phyloP scores from a whole-genome alignment of 1,140 invertebrate genomes.

The Drosophila novamexicana region DNA sequence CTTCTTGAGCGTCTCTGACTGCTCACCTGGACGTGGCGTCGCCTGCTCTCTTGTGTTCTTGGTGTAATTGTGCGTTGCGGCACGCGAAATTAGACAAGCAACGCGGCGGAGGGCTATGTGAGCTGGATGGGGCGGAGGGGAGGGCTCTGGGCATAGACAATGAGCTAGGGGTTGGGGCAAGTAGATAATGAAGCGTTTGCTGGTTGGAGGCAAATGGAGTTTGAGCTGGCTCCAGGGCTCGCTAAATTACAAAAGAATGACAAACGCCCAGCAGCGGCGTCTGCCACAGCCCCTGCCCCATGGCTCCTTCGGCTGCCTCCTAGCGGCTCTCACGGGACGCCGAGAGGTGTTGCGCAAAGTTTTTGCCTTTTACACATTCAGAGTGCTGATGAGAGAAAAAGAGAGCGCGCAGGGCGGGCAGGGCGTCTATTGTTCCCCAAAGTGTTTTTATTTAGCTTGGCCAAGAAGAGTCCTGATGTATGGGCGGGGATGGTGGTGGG shows the following conservation, averaged over 20 bases:
- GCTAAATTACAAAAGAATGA: slow-evolving; percentile 78
- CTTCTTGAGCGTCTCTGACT: neutral
- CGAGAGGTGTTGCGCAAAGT: slow-evolving; percentile 50
- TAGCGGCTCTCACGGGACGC: slow-evolving; percentile 17
- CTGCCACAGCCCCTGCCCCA: slow-evolving; percentile 3
- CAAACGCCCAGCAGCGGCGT: slow-evolving; percentile 46
- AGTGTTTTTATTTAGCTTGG: slow-evolving; percentile 77
- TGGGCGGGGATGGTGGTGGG: too few relatives aligned
- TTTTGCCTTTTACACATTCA: slow-evolving; percentile 26
- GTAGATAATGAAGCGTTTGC: slow-evolving; percentile 61
- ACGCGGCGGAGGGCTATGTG: too few relatives aligned
- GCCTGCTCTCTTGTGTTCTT: neutral
- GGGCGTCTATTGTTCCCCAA: slow-evolving; percentile 75
- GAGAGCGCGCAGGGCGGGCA: neutral
- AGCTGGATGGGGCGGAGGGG: neutral
- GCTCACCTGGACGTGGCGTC: slow-evolving; percentile 21
- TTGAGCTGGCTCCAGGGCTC: slow-evolving; percentile 41
- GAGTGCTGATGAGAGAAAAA: too few relatives aligned
- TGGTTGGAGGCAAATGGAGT: neutral
- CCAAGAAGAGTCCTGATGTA: slow-evolving; percentile 1
- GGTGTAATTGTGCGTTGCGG: slow-evolving; percentile 75
- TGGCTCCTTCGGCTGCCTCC: slow-evolving; percentile 1
- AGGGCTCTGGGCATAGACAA: slow-evolving; percentile 16
- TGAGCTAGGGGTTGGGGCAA: neutral
- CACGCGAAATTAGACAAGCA: slow-evolving; percentile 71